Percentiles rank a stretch among this genome's conserved stretches.
phyloP scores from a whole-genome alignment of 2,888 invertebrate species.

The Trissoscelio sp. region DNA sequence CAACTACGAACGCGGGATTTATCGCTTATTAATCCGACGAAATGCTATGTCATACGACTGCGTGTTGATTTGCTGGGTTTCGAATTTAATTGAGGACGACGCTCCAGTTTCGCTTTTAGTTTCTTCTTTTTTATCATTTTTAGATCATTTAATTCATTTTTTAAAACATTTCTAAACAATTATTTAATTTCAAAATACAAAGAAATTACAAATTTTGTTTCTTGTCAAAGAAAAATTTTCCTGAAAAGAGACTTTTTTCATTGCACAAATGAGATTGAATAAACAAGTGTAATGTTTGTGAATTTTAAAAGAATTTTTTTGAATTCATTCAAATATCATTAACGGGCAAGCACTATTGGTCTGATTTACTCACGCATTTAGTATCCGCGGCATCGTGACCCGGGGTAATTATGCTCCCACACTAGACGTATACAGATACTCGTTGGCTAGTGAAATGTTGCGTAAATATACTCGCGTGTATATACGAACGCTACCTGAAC shows the following conservation, averaged over 20 bases:
- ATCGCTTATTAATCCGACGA: conserved; percentile 50
- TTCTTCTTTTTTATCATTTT: neutral
- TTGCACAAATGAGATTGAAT: no score
- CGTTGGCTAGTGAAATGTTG: conserved; percentile 37
- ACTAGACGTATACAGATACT: conserved; percentile 35
- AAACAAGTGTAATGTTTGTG: no score
- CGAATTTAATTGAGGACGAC: neutral
- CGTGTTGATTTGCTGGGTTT: conserved; percentile 5
- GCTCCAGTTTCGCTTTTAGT: no score
- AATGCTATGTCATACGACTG: conserved; percentile 32
- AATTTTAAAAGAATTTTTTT: neutral
- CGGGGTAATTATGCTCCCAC: conserved; percentile 57
- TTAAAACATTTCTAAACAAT: no score
- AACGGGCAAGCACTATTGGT: conserved; percentile 68
- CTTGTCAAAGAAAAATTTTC: no score
- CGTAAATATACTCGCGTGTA: conserved; percentile 26
- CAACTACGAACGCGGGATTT: conserved; percentile 26
- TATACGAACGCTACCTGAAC: conserved; percentile 36
- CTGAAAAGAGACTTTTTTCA: no score
- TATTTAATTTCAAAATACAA: no score
- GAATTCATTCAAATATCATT: conserved; percentile 14
- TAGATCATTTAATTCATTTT: no score
- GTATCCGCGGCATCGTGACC: conserved; percentile 48
- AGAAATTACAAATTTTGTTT: no score
- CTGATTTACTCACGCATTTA: conserved; percentile 76